Evolutionary conservation across 2,113 vertebrate genomes (phyloP).

Genomic region (Indri indri): DNA sequence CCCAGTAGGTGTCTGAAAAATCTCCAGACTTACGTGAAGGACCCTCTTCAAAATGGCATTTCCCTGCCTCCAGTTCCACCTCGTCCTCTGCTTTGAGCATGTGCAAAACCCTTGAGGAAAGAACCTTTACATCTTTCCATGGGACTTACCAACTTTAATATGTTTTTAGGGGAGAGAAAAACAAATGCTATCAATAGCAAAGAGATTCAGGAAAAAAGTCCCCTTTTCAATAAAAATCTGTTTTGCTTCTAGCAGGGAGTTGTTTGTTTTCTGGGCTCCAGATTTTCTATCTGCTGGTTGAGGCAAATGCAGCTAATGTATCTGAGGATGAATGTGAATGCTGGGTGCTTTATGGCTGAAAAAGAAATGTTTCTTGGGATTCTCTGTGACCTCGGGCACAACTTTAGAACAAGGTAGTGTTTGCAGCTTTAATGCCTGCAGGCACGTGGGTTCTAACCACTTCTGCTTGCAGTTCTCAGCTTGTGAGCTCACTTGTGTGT

Average conservation of each 20-base stretch:
- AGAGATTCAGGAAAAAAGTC: not conserved
- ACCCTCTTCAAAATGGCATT: not conserved
- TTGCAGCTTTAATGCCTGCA: not conserved
- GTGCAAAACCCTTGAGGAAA: not conserved
- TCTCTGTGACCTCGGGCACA: not conserved
- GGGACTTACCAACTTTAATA: not conserved
- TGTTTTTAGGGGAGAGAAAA: not conserved
- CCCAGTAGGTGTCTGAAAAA: not conserved
- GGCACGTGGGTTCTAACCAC: not conserved
- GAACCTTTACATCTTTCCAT: not conserved
- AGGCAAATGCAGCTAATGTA: not conserved
- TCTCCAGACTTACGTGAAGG: not conserved
- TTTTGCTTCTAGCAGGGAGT: constrained; percentile 23
- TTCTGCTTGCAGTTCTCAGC: constrained; percentile 18
- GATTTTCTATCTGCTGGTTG: not conserved
- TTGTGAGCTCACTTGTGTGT: not conserved
- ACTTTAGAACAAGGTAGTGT: not conserved
- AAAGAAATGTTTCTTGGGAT: not conserved
- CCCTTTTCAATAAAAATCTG: not conserved
- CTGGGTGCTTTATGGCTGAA: not conserved
- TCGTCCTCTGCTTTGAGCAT: not conserved
- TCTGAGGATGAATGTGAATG: not conserved
- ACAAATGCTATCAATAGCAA: not conserved
- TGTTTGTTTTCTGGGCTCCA: not conserved
- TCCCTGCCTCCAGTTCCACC: not conserved